Conservation (phyloP, 2,113 vertebrate species). For the Periophthalmus modestus region DNA sequence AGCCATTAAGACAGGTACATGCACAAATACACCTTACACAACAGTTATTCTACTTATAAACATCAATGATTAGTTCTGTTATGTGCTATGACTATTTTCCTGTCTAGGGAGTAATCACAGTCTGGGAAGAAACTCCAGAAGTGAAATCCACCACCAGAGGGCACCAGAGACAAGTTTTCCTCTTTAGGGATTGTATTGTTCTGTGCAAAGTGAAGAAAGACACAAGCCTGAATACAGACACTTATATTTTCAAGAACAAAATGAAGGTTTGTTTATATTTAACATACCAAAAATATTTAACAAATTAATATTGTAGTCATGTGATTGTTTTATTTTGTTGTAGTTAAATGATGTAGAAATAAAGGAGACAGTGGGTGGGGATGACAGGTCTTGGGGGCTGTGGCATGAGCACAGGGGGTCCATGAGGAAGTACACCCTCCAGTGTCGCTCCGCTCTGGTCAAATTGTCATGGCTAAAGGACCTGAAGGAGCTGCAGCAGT, state of each 20-base stretch:
- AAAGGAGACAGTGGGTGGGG: constrained; percentile 87
- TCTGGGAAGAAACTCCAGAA: constrained; percentile 94
- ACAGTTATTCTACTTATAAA: not conserved
- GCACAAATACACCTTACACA: not conserved
- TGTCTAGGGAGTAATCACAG: constrained; percentile 87
- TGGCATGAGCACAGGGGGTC: constrained; percentile 94
- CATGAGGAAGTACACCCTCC: constrained; percentile 88
- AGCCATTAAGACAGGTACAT: constrained; percentile 90
- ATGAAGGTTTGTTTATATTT: constrained; percentile 85
- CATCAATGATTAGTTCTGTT: not conserved
- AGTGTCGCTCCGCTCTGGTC: constrained; percentile 84
- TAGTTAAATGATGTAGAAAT: constrained; percentile 91
- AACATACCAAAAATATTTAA: not conserved
- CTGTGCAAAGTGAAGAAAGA: constrained; percentile 92
- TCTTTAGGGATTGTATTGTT: constrained; percentile 91
- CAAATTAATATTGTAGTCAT: not conserved
- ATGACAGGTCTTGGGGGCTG: constrained; percentile 90
- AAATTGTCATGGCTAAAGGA: constrained; percentile 96
- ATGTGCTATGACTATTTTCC: not conserved
- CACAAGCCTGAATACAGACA: constrained; percentile 81
- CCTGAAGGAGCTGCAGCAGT: constrained; percentile 86
- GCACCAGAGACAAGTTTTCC: constrained; percentile 94
- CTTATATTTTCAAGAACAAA: constrained; percentile 93
- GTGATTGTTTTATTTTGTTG: not conserved
- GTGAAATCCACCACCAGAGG: constrained; percentile 87